phyloP scores from a whole-genome alignment of 2,888 invertebrate species.

The Ornithoptera alexandrae region DNA sequence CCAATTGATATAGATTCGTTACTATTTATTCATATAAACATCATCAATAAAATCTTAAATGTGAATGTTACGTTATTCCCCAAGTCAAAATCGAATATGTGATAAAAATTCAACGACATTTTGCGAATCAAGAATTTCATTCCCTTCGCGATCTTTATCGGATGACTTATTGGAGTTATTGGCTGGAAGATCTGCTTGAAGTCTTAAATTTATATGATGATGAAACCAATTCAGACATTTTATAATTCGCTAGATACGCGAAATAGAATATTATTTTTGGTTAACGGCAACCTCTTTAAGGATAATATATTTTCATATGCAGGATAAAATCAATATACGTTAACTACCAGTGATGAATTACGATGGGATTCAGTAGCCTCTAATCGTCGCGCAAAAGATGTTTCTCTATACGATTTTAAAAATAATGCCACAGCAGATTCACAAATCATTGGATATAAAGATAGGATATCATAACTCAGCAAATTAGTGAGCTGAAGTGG shows the following conservation, averaged over 20 bases:
- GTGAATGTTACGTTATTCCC: neutral
- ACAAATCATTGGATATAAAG: no score
- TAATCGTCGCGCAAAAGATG: no score
- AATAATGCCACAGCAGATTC: no score
- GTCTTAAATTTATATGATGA: neutral
- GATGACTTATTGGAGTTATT: slow-evolving; percentile 5
- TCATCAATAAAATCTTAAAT: slow-evolving; percentile 1
- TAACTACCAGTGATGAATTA: no score
- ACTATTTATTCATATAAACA: neutral
- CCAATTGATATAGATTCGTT: no score
- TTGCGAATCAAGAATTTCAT: neutral
- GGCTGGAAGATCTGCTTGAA: neutral
- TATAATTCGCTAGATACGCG: neutral
- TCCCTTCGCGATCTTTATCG: neutral
- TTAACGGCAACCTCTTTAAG: neutral
- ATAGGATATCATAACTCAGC: no score
- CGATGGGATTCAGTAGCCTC: no score
- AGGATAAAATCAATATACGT: neutral
- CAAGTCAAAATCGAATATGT: neutral
- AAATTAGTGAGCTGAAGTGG: no score
- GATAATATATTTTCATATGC: neutral
- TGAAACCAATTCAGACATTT: neutral
- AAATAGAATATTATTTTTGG: neutral
- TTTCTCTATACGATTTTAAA: no score
- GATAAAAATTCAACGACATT: slow-evolving; percentile 1